phyloP scores from a whole-genome alignment of 2,113 vertebrate genomes.

The Grantiella picta region DNA sequence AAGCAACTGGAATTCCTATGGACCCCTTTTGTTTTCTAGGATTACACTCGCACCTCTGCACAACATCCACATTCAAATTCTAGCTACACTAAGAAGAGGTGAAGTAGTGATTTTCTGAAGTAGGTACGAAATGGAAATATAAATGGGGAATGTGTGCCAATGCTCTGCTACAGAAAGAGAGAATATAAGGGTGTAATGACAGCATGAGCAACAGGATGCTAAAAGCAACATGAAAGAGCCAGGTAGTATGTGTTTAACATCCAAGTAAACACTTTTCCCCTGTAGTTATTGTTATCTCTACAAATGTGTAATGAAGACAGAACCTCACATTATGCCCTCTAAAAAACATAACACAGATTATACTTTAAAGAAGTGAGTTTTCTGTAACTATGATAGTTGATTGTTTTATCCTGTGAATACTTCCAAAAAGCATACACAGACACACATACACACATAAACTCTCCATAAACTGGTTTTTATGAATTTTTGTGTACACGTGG shows the following conservation, averaged over 20 bases:
- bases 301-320: neutral
- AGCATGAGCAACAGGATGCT: neutral
- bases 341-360: neutral
- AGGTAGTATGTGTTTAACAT: neutral
- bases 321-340: neutral
- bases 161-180: neutral
- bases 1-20: neutral
- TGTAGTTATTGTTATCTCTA: neutral
- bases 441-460: neutral
- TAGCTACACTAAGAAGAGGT: neutral
- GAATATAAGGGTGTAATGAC: neutral
- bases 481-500: neutral
- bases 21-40: neutral
- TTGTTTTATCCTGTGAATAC: neutral
- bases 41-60: neutral
- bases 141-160: neutral
- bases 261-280: neutral
- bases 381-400: neutral
- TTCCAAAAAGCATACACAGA: neutral
- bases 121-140: neutral
- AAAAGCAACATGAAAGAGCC: neutral
- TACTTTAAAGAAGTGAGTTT: neutral
- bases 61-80: neutral
- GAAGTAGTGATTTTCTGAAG: neutral
- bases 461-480: neutral